phyloP scores from a whole-genome alignment of 2,888 invertebrate species.

The Drosophila pegasa region DNA sequence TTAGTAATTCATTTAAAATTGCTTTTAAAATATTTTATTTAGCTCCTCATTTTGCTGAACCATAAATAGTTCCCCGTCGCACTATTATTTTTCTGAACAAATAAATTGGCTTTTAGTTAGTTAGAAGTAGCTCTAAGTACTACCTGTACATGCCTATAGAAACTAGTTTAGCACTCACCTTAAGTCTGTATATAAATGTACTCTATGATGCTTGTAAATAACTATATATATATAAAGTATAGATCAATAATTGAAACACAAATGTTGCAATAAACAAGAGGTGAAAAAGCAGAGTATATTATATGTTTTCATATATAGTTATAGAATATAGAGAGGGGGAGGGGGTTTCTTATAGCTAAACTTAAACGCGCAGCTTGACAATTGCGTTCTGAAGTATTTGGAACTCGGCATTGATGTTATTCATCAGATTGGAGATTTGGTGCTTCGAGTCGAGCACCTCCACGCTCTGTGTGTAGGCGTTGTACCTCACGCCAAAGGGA shows the following conservation, averaged over 20 bases:
- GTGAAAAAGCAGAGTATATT: conserved; percentile 11
- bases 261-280: conserved; percentile 45
- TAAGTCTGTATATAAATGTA: conserved; percentile 39
- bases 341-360: conserved; percentile 4
- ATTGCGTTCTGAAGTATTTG: conserved; percentile 91
- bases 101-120: conserved; percentile 25
- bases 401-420: conserved; percentile 92
- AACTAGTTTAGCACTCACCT: conserved; percentile 30
- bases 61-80: too few species aligned
- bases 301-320: conserved; percentile 28
- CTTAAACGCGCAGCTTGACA: conserved; percentile 88
- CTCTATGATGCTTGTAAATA: conserved; percentile 13
- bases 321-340: background rate
- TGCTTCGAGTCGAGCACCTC: conserved; percentile 96
- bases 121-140: conserved; percentile 10
- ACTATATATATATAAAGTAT: background rate
- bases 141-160: conserved; percentile 68
- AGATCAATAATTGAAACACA: conserved; percentile 4
- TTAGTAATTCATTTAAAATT: too few species aligned
- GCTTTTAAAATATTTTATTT: too few species aligned
- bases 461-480: conserved; percentile 97
- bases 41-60: too few species aligned
- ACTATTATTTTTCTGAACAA: too few species aligned
- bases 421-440: conserved; percentile 93
- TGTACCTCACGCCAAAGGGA: conserved; percentile 97